phyloP scores from a whole-genome alignment of 2,797 vertebrate genomes.

The Carduelis carduelis region DNA sequence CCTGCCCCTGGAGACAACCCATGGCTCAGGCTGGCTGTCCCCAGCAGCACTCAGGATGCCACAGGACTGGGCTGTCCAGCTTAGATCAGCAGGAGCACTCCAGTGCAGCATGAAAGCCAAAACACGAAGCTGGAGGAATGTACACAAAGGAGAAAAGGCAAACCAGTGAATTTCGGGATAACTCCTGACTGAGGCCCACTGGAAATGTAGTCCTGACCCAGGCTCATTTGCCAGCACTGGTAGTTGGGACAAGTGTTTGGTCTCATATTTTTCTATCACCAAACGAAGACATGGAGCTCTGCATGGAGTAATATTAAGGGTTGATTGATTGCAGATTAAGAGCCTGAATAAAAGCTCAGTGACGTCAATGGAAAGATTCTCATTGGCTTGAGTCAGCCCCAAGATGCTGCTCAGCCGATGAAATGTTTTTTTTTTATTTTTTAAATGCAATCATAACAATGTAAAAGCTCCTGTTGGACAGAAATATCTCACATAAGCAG shows the following conservation, averaged over 20 bases:
- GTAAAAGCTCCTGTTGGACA: slow-evolving; percentile 10
- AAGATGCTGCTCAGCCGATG: not conserved
- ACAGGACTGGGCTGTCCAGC: not conserved
- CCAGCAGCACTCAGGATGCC: accelerated
- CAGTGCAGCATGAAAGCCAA: not conserved
- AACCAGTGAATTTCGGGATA: not conserved
- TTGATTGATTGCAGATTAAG: slow-evolving; percentile 55
- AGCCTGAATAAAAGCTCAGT: slow-evolving; percentile 50
- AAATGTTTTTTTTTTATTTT: not conserved
- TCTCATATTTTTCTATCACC: not conserved
- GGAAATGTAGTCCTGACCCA: not conserved
- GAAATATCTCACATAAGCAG: slow-evolving; percentile 2
- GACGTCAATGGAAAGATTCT: slow-evolving; percentile 58
- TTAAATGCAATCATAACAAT: not conserved
- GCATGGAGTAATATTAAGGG: not conserved
- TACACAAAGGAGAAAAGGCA: not conserved
- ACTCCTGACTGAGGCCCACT: not conserved
- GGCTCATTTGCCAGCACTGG: not conserved
- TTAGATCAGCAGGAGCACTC: not conserved
- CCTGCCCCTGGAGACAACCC: not conserved
- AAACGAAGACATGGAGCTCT: slow-evolving; percentile 30
- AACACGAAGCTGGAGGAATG: not conserved
- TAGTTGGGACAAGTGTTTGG: not conserved
- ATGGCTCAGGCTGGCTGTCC: not conserved
- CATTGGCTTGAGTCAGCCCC: slow-evolving; percentile 5